Percentiles rank a stretch among this genome's conserved stretches.
Evolutionary conservation across 2,797 vertebrate species (phyloP).

Genomic region (Eulemur coronatus): DNA sequence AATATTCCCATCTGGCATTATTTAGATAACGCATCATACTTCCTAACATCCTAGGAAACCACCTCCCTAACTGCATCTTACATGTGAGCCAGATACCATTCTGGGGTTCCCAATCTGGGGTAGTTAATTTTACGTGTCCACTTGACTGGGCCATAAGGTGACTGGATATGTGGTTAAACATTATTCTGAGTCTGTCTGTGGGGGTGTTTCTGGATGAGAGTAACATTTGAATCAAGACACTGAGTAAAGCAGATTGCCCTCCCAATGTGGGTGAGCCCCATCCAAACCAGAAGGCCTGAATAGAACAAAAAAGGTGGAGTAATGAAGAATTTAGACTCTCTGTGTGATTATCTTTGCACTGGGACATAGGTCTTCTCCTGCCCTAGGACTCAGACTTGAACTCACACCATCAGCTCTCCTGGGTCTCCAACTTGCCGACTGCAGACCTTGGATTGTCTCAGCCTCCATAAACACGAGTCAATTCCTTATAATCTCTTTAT

Average conservation of each 20-base stretch:
- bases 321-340: not conserved
- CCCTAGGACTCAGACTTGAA: not conserved
- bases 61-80: not conserved
- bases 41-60: not conserved
- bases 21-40: not conserved
- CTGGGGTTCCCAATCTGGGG: not conserved
- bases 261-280: not conserved
- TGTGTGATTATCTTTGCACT: not conserved
- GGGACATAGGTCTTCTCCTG: not conserved
- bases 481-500: not conserved
- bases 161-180: not conserved
- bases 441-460: not conserved
- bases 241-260: not conserved
- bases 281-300: not conserved
- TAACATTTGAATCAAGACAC: not conserved
- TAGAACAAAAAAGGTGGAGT: not conserved
- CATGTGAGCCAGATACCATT: not conserved
- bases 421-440: not conserved
- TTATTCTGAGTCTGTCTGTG: not conserved
- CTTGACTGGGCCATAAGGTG: not conserved
- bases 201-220: not conserved
- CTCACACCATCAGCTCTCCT: not conserved
- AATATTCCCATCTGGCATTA: not conserved
- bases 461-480: not conserved
- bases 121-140: not conserved